Conservation (phyloP, 2,888 invertebrate genomes). For the Drosophila sordidapex region DNA sequence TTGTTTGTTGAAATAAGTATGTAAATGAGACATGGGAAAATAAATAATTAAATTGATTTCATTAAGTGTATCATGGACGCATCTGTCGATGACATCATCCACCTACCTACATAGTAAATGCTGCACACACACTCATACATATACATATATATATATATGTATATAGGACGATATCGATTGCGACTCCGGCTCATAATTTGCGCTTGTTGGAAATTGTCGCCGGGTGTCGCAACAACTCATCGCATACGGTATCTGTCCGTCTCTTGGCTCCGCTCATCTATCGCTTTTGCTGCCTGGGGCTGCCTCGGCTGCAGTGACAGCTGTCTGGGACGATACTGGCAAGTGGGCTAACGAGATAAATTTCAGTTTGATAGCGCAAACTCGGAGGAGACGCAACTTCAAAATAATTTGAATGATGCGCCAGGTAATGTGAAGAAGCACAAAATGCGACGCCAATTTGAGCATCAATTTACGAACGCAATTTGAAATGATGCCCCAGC, state of each 20-base stretch:
- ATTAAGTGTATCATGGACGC: constrained; percentile 57
- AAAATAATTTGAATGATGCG: constrained; percentile 70
- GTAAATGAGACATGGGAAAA: constrained; percentile 60
- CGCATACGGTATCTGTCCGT: constrained; percentile 37
- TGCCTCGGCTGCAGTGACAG: constrained; percentile 64
- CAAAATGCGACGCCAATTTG: constrained; percentile 55
- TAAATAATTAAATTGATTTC: constrained; percentile 78
- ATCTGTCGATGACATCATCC: constrained; percentile 63
- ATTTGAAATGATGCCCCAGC: constrained; percentile 39
- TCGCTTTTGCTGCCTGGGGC: constrained; percentile 17
- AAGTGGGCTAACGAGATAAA: constrained; percentile 73
- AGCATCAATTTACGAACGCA: constrained; percentile 58
- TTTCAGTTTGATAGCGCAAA: constrained; percentile 70
- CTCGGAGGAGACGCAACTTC: constrained; percentile 53
- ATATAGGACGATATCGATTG: constrained; percentile 50
- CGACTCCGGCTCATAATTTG: constrained; percentile 62
- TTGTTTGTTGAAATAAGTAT: constrained; percentile 59
- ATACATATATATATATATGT: background rate
- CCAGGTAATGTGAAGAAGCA: constrained; percentile 63
- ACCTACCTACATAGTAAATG: constrained; percentile 10
- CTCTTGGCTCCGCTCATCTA: background rate
- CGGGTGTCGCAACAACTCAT: constrained; percentile 70
- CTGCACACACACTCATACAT: background rate
- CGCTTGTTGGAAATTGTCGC: constrained; percentile 74
- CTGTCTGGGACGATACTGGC: constrained; percentile 50